Base-by-base conservation (phyloP, 2,888 invertebrate genomes). In the Thecophora atra region DNA sequence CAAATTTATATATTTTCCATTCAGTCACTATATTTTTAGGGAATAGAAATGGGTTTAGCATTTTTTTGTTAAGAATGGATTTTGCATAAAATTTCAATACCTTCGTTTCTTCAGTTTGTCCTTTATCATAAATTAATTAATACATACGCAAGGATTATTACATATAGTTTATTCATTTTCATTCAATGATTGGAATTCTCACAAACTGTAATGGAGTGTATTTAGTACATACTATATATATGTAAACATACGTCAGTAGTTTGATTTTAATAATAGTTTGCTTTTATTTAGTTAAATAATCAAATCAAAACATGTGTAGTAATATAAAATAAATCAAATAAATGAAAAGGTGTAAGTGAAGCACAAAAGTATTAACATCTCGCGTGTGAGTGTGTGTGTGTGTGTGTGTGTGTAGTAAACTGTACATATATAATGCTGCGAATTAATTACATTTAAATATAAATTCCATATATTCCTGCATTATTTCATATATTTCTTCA, bases 121-220 rank as follows among this genome's bases (percentile, higher is more conserved):
- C 52, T 62, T 72, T 71, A 72, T 72, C 73, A 69, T 68, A 3
- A 37, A 67, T 72, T 69, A 71, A 75, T 76, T 69, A 70, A 77
- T 76, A n/a, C n/a, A 74, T 76, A 73, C 66, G 72, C 73, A 73
- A 71, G 73, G 67, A 75, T 74, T 73, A 75, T 76, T 66, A 74
- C 73, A 65, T 64, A 73, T 73, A 73, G 76, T 76, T 77, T 78
- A 76, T 77, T 76, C n/a, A 79, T 78, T 79, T 81, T 79, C 80
- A 79, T 80, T 80, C 77, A 75, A 81, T 78, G 47, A 42, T 72
- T 70, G 71, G 72, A 66, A 67, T 73, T n/a, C 74, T 72, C 73
- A 66, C 74, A 71, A 76, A 74, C 74, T 75, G 70, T 72, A 70
- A 71, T 71, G 69, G 73, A 75, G 68, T 77, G 73, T 74, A 68